phyloP scores from a whole-genome alignment of 2,113 vertebrate genomes.

The Phocoena sinus region DNA sequence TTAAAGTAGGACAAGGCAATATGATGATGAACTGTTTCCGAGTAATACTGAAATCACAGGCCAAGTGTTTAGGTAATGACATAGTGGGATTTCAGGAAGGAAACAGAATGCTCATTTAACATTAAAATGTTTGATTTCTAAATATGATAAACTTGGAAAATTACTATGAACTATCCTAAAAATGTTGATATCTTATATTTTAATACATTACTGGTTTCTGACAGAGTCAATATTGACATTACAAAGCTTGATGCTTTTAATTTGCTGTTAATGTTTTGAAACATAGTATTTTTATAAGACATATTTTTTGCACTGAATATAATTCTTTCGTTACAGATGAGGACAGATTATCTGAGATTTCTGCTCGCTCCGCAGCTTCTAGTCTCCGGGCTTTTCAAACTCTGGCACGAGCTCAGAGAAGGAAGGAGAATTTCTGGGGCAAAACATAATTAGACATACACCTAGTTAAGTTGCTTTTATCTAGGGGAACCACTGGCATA shows the following conservation, averaged over 20 bases:
- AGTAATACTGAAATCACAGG: neutral
- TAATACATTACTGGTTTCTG: neutral
- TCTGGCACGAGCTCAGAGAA: slow-evolving; percentile 86
- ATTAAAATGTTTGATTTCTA: slow-evolving; percentile 2
- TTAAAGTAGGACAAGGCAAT: slow-evolving; percentile 35
- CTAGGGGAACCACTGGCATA: slow-evolving; percentile 29
- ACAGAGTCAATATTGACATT: neutral
- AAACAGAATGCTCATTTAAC: neutral
- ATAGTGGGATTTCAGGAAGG: neutral
- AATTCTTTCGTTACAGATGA: slow-evolving; percentile 73
- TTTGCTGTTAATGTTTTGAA: neutral
- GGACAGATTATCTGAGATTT: slow-evolving; percentile 89
- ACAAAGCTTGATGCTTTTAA: neutral
- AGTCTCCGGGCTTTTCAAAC: slow-evolving; percentile 86
- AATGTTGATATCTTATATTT: neutral
- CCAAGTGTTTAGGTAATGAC: neutral
- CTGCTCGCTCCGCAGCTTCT: slow-evolving; percentile 85
- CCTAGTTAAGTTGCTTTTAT: neutral
- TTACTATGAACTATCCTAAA: neutral
- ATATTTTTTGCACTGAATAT: neutral
- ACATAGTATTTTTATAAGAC: neutral
- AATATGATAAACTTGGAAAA: neutral
- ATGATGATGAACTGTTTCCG: slow-evolving; percentile 17
- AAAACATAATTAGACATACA: slow-evolving; percentile 75
- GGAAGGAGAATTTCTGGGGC: slow-evolving; percentile 87